A percentile compares a stretch with the other conserved stretches of the same genome.
These are phyloP conservation scores for Parotocinclus haroldoi DNA, from an alignment of 2,797 vertebrate genomes.

Conservation along the genomic window DNA sequence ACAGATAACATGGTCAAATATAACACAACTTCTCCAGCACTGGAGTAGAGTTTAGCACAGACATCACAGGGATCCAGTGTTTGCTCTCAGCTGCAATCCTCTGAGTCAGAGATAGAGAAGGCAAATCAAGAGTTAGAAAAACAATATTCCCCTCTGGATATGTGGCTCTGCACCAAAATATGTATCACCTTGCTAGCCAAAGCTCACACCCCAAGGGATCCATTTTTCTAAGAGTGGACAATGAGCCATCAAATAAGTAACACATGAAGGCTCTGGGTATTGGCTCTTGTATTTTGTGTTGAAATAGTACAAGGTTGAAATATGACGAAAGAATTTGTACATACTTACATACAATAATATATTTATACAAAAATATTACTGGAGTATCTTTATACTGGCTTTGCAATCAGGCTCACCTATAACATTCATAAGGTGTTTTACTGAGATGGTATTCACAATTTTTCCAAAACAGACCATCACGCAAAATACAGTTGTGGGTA, in stretches of 20 bases:
- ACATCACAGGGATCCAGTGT: conserved; percentile 21
- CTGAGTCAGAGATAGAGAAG: conserved; percentile 24
- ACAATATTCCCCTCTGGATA: conserved; percentile 23
- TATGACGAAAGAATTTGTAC: conserved; percentile 1
- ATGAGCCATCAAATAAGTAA: conserved; percentile 35
- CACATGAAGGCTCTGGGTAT: conserved; percentile 25
- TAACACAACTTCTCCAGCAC: conserved; percentile 3
- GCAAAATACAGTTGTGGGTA: no score
- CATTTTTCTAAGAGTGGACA: conserved; percentile 20
- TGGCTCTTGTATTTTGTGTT: conserved; percentile 3
- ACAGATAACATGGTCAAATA: background rate
- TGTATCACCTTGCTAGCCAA: conserved; percentile 30
- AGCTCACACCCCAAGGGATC: conserved; percentile 20
- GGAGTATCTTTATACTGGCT: no score
- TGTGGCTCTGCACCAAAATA: conserved; percentile 25
- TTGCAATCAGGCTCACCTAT: no score
- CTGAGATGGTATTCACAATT: no score
- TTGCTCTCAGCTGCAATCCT: conserved; percentile 28
- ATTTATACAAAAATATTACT: no score
- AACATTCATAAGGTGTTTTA: no score
- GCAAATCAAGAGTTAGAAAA: conserved; percentile 38
- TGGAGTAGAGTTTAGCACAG: conserved; percentile 3
- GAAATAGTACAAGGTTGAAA: conserved; percentile 36
- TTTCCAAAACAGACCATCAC: no score
- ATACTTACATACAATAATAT: no score